Evolutionary conservation across 37 sponge, comb jelly and placozoan species (phyloP), one percentile per base, ranked within the genome.

Genomic region (Beroe forskalii): DNA sequence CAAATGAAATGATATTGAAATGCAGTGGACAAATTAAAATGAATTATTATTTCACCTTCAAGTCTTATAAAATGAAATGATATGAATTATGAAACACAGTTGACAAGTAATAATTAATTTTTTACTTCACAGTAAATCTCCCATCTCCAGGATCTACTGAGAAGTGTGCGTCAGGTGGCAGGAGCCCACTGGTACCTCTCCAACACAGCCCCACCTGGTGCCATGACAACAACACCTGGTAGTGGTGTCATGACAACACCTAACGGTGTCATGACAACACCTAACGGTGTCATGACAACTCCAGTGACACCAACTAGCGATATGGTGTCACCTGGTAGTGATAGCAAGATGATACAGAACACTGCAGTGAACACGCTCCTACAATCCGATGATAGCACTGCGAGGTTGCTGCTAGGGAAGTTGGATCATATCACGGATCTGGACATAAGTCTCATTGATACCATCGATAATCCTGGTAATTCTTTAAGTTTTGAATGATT

Each of bases 381-480:
- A 14, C 72, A 33, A 17, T 69, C 72, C 1, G 72, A 69, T 31
- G 72, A 69, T 69, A 69, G 32, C 38, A 32, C 27, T 6, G 72
- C 72, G 72, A 36, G 72, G 32, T 19, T 3, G 19, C 39, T 69
- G 27, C 72, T 69, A 24, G 86, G 55, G 17, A 44, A 22, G 1
- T 38, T 80, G 20, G 86, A 44, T 25, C n/a, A 80, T 43, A 44
- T 80, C 86, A 23, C 86, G 48, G 86, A 80, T 25, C 86, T 80
- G 24, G 86, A 80, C 35, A 41, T 80, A 19, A 43, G 55, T 27
- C n/a, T 80, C 25, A 80, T 80, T 3, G 35, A 80, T 48, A 80
- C 86, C 4, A 43, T 80, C 28, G 86, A 80, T 80, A 12, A 80
- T 80, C 86, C 86, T n/a, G 30, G 86, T 80, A 38, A 40, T 43